Evolutionary conservation across 1,140 invertebrate genomes (phyloP).

Genomic region (Anastrepha ludens): DNA sequence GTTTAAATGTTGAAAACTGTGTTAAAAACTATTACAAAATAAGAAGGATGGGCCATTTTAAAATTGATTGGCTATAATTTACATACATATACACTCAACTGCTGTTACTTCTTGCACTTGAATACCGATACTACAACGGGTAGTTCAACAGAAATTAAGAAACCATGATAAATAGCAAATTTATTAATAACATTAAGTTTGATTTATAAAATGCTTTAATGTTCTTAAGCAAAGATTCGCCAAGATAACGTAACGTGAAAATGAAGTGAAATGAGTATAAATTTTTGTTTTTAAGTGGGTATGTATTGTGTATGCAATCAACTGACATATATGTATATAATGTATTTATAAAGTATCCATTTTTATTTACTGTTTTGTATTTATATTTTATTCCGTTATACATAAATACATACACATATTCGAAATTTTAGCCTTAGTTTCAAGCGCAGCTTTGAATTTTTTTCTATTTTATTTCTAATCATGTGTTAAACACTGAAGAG

Average conservation of each 20-base stretch:
- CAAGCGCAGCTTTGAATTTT: neutral
- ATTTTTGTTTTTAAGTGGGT: neutral
- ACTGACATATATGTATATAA: conserved; percentile 32
- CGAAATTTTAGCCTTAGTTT: neutral
- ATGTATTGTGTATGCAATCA: conserved; percentile 22
- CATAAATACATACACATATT: neutral
- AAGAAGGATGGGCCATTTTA: too few relatives aligned
- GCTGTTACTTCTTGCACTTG: conserved; percentile 1
- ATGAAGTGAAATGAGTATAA: conserved; percentile 22
- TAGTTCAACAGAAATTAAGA: neutral
- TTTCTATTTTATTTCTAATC: neutral
- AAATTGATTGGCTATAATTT: too few relatives aligned
- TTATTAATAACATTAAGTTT: neutral
- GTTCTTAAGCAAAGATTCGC: neutral
- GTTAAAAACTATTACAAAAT: conserved; percentile 12
- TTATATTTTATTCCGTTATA: neutral
- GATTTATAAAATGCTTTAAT: neutral
- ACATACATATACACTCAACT: neutral
- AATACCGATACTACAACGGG: neutral
- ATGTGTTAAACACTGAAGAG: neutral
- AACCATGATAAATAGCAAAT: conserved; percentile 24
- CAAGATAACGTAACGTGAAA: neutral
- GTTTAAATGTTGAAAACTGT: neutral
- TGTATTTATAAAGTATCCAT: conserved; percentile 19
- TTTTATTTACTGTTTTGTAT: conserved; percentile 12